Conservation (phyloP, 2,797 vertebrate species). For the Pipistrellus kuhlii region DNA sequence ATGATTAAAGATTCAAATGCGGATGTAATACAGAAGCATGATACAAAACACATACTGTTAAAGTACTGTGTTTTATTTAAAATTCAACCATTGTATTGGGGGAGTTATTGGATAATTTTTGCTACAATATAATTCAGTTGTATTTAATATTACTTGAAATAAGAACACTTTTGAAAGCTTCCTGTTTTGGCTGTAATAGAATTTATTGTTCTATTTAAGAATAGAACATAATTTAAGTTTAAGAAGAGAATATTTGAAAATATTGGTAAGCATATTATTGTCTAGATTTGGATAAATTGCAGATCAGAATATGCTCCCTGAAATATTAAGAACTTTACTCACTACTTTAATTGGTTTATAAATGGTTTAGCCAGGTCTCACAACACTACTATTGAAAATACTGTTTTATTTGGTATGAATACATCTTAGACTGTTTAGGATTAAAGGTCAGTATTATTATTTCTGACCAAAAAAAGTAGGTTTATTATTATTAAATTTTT, state of each 20-base stretch:
- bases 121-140: background rate
- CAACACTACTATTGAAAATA: background rate
- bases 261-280: constrained; percentile 6
- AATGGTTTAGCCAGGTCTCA: background rate
- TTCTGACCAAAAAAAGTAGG: background rate
- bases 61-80: background rate
- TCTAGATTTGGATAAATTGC: background rate
- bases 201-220: constrained; percentile 46
- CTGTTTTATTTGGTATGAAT: background rate
- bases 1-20: background rate
- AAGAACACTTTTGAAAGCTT: constrained; percentile 40
- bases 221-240: constrained; percentile 52
- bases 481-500: constrained; percentile 48
- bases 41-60: background rate
- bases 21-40: background rate
- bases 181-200: background rate
- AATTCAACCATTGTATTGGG: background rate
- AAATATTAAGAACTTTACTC: constrained; percentile 19
- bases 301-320: constrained; percentile 1
- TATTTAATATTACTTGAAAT: constrained; percentile 51
- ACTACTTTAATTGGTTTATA: background rate
- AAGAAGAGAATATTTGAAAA: constrained; percentile 1
- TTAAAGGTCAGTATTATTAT: constrained; percentile 4
- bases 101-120: background rate
- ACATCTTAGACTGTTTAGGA: background rate